Evolutionary conservation across 1,140 invertebrate species (phyloP), one percentile per base, ranked within the genome.

Genomic region (Protaetia brevitarsis): DNA sequence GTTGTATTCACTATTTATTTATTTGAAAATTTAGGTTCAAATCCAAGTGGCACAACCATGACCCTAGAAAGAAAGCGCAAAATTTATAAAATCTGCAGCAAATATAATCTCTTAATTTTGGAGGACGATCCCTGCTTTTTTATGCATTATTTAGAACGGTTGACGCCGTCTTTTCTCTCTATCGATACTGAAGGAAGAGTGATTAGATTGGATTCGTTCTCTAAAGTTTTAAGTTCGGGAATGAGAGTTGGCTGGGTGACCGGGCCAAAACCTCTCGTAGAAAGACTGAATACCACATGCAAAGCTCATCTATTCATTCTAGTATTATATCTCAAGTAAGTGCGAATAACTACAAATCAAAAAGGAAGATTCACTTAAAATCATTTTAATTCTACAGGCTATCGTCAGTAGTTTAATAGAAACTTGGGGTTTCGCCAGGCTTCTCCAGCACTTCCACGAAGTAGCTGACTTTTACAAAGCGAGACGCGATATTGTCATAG

Each of bases 91-190:
- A 83, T 92, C 69, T 88, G 89, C 19, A 88, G 86, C 76, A 82
- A 86, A 71, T 91, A 89, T 74, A 85, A 93, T 79, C 84, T 93
- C 26, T 71, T 93, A 0, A 91, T 93, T 64, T 72, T 93, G 0
- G 91, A 93, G 75, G 91, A 93, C 73, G 91, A 92, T 80, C 89
- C 91, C 2, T 93, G 92, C 73, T 90, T 86, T 74, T 92, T 88
- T 74, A 78, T 92, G 69, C 87, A 89, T 73, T 92, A 88, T 75
- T 67, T 73, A n/a, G 86, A 76, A 19, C 80, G 85, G 61, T 79
- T 82, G 57, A 81, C 86, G 0, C 83, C 83, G 11, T 88, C 88
- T 8, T 89, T 92, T 69, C 78, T 92, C 1, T 91, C 89, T 0
- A 59, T 92, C 76, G 91, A 93, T 74, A 83, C 81, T 0, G 89